Base-by-base conservation (phyloP, 2,797 vertebrate genomes). In the Serranus cabrilla region DNA sequence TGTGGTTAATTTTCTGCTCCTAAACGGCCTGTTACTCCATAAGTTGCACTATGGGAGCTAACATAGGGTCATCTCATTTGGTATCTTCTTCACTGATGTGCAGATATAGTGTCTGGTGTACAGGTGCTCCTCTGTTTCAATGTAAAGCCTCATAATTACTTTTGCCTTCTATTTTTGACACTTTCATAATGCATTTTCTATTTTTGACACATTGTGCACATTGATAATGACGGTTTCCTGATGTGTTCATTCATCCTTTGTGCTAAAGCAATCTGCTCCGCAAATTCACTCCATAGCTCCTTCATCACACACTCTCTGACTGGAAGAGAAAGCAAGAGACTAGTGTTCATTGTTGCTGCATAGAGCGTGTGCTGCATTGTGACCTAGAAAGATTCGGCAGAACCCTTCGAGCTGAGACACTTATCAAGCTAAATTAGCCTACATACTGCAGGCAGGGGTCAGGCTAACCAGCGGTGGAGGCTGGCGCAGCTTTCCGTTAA, bases 171-270 rank as follows among this genome's bases (percentile, higher is more conserved):
- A 49, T 42, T 71, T 72, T 61, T 46, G n/a, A 65, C 43, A 81
- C 88, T 83, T 74, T 75, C 68, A 87, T 83, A 84, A 82, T 77
- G 71, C 59, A 63, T 74, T 89, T 87, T 83, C 69, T 66, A 85
- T 90, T 92, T 89, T 75, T 89, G 86, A 89, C 74, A 76, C 83
- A 84, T 71, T 85, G 77, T 76, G 79, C 64, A 14, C 80, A 84
- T 89, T 66, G 80, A 81, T 92, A 90, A 94, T 88, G 82, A 91
- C 81, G 84, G 77, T 66, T 76, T 90, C 89, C 85, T 88, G 85
- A 91, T 88, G 90, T 89, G 88, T 91, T 92, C 87, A 91, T 90
- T 89, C 88, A 92, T 91, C 85, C 90, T 89, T 91, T 92, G 81
- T 85, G 76, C 84, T 82, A 83, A 83, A 83, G 81, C 89, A 93